These are phyloP conservation scores for Triplophysa siluroides DNA, from an alignment of 2,113 vertebrate genomes.

Conservation along the genomic window DNA sequence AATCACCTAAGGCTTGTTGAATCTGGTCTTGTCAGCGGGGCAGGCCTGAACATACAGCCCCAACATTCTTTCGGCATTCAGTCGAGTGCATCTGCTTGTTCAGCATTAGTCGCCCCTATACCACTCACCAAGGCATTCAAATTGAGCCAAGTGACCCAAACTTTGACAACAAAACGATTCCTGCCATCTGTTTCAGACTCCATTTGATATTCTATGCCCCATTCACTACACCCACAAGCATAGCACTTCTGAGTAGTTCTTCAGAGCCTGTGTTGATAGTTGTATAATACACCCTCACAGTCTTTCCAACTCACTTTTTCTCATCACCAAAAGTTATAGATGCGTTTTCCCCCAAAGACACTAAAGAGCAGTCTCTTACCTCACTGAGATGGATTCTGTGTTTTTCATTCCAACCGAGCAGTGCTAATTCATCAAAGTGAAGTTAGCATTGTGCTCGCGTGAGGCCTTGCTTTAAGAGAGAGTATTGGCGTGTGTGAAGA, in stretches of 20 bases:
- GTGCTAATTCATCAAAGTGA: constrained; percentile 54
- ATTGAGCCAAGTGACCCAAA: constrained; percentile 37
- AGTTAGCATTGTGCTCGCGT: constrained; percentile 37
- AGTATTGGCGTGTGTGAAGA: constrained; percentile 1
- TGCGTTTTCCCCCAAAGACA: not conserved
- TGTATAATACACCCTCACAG: constrained; percentile 39
- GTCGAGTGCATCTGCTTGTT: constrained; percentile 30
- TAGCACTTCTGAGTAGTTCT: constrained; percentile 34
- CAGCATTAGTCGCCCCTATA: constrained; percentile 17
- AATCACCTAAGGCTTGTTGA: not conserved
- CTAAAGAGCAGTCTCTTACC: constrained; percentile 34
- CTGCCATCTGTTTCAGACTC: constrained; percentile 38
- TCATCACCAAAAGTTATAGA: constrained; percentile 6
- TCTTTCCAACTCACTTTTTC: constrained; percentile 28
- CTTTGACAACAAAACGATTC: constrained; percentile 31
- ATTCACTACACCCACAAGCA: constrained; percentile 39
- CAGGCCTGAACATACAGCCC: constrained; percentile 26
- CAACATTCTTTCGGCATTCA: constrained; percentile 42
- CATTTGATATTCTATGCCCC: constrained; percentile 45
- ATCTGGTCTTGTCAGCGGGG: constrained; percentile 6
- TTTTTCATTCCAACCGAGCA: constrained; percentile 46
- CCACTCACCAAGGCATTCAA: constrained; percentile 24
- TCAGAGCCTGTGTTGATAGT: constrained; percentile 37
- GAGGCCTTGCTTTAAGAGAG: constrained; percentile 26
- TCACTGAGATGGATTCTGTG: constrained; percentile 43